Evolutionary conservation across 2,113 vertebrate species (phyloP).

Genomic region (Leptosomus discolor): DNA sequence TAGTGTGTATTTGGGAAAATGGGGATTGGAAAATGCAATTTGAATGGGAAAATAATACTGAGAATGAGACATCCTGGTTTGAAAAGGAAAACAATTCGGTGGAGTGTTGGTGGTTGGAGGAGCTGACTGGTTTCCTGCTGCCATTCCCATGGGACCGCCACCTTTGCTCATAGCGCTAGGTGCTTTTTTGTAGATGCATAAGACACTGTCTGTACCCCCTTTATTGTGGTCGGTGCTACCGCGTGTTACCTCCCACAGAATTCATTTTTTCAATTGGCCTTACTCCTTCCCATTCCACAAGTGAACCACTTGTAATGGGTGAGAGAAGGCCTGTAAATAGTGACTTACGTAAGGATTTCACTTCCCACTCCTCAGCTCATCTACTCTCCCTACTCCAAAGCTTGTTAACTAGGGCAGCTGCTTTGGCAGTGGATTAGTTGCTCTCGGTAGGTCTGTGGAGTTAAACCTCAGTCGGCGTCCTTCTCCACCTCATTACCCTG

Average conservation of each 20-base stretch:
- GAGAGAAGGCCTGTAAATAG: neutral
- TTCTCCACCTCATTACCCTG: neutral
- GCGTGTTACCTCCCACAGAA: fast-evolving
- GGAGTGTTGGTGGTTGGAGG: too few relatives aligned
- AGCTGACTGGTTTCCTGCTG: neutral
- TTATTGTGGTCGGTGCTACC: fast-evolving
- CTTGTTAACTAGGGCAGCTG: slow-evolving; percentile 49
- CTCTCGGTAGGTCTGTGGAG: neutral
- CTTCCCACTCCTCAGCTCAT: neutral
- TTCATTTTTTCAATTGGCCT: neutral
- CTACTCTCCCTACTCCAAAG: neutral
- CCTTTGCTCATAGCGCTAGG: neutral
- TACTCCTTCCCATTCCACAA: neutral
- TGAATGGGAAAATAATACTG: neutral
- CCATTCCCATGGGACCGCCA: fast-evolving
- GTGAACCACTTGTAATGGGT: neutral
- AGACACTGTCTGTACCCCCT: fast-evolving
- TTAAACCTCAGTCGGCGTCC: neutral
- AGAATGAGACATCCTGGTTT: neutral
- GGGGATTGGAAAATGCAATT: neutral
- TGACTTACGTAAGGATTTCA: neutral
- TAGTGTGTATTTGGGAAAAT: neutral
- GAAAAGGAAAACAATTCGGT: neutral
- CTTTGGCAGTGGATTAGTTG: slow-evolving; percentile 42
- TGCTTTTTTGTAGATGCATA: neutral